phyloP scores from a whole-genome alignment of 2,113 vertebrate species.

The Osmerus mordax region DNA sequence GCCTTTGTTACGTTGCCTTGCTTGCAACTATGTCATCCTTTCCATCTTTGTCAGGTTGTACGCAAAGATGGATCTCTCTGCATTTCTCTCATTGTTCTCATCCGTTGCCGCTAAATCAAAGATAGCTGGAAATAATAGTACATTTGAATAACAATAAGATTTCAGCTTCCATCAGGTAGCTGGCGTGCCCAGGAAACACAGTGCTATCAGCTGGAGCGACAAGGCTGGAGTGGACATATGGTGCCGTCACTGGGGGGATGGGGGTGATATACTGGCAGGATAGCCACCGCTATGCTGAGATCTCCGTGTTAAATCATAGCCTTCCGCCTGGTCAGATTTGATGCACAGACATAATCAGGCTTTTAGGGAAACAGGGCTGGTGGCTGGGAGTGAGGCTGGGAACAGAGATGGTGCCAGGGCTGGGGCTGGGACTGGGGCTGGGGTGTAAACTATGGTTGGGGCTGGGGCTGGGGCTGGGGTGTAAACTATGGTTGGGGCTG shows the following conservation, averaged over 20 bases:
- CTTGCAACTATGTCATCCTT: constrained; percentile 12
- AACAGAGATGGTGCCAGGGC: constrained; percentile 20
- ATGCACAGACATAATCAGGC: constrained; percentile 43
- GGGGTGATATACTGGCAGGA: constrained; percentile 20
- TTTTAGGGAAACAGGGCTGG: constrained; percentile 37
- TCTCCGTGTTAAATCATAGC: constrained; percentile 39
- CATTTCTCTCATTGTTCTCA: constrained; percentile 16
- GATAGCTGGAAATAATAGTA: constrained; percentile 40
- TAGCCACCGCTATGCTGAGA: constrained; percentile 28
- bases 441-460: constrained; percentile 5
- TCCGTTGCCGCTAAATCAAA: constrained; percentile 19
- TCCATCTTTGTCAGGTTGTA: constrained; percentile 25
- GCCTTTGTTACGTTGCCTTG: constrained; percentile 16
- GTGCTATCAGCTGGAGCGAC: constrained; percentile 24
- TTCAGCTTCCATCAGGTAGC: constrained; percentile 32
- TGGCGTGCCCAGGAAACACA: constrained; percentile 29
- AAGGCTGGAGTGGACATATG: constrained; percentile 28
- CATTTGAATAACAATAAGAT: constrained; percentile 36
- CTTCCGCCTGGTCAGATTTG: constrained; percentile 36
- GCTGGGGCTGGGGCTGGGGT: constrained; percentile 15
- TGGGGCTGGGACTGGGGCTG: not conserved
- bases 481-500: not conserved
- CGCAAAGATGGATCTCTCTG: constrained; percentile 26
- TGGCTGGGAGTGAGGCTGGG: constrained; percentile 12
- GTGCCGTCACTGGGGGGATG: constrained; percentile 39